phyloP scores from a whole-genome alignment of 2,113 vertebrate genomes.

The Trematocara variabile region DNA sequence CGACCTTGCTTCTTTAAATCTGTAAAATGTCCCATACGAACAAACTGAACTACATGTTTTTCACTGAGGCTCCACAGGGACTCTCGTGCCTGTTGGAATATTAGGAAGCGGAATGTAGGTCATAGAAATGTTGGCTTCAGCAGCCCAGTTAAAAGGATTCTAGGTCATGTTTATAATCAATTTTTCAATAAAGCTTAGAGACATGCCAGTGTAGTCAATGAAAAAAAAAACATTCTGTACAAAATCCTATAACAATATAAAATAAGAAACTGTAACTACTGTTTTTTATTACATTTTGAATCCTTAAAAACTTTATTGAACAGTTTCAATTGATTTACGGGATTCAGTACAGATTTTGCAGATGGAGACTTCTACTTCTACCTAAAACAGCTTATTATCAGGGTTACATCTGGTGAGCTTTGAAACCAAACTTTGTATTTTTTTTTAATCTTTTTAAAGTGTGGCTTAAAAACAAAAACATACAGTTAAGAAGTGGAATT shows the following conservation, averaged over 20 bases:
- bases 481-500: neutral
- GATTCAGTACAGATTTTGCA: neutral
- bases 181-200: slow-evolving; percentile 12
- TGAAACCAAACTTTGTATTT: neutral
- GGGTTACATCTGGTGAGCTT: neutral
- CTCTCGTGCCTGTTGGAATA: neutral
- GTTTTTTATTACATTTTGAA: neutral
- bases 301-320: neutral
- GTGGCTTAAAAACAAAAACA: neutral
- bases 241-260: neutral
- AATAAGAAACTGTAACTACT: neutral
- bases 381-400: neutral
- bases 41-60: neutral
- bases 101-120: neutral
- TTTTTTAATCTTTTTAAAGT: neutral
- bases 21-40: neutral
- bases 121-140: neutral
- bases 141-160: neutral
- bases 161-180: slow-evolving; percentile 29
- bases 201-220: neutral
- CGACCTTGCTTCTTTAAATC: neutral
- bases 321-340: neutral
- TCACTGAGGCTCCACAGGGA: neutral
- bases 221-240: neutral
- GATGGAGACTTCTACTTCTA: neutral